phyloP scores from a whole-genome alignment of 2,113 vertebrate species.

The Pristiophorus japonicus region DNA sequence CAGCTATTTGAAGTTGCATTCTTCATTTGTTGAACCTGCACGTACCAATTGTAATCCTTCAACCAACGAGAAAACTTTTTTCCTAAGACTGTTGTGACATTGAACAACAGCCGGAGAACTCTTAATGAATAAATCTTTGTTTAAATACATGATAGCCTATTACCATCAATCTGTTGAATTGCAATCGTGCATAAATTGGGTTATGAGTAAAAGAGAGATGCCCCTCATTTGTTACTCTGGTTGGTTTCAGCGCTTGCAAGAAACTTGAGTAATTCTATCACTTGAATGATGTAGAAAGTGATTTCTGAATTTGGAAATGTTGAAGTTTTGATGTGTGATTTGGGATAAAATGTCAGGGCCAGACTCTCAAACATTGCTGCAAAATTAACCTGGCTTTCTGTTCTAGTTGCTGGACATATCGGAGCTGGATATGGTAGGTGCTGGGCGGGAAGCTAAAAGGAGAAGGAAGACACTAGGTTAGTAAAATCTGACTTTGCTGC shows the following conservation, averaged over 20 bases:
- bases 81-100: too few relatives aligned
- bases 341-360: neutral
- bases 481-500: constrained; percentile 36
- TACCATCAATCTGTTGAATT: neutral
- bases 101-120: too few relatives aligned
- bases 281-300: neutral
- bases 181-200: neutral
- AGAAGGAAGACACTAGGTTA: constrained; percentile 90
- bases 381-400: neutral
- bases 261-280: neutral
- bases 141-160: neutral
- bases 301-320: neutral
- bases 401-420: constrained; percentile 81
- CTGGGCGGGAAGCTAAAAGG: constrained; percentile 88
- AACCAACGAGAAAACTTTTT: neutral
- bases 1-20: neutral
- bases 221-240: neutral
- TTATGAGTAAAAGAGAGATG: neutral
- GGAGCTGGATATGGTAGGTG: constrained; percentile 84
- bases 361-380: neutral
- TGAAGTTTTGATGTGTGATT: neutral
- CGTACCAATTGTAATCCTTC: neutral
- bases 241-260: neutral
- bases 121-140: too few relatives aligned
- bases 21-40: neutral